Evolutionary conservation across 2,888 invertebrate genomes (phyloP), one percentile per base, ranked within the genome.

Genomic region (Cryptocheilus praepositus): DNA sequence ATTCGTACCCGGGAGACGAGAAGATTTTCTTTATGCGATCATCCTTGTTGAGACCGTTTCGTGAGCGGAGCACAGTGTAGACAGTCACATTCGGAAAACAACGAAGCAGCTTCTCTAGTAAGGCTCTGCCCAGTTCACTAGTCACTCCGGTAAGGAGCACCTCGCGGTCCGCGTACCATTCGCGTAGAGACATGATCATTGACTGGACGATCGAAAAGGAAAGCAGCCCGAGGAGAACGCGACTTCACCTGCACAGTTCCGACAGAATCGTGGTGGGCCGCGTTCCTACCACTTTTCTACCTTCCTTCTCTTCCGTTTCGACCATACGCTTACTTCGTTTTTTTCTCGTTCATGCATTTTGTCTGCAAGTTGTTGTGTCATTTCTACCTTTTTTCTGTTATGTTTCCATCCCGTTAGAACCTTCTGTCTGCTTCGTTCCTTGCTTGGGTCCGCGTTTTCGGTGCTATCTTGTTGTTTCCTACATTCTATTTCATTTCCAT

Each of bases 31-130:
- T 83, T 36, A 87, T 61, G 2, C 86, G 80, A 18, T 85, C 82
- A 4, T 78, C 77, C 46, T 76, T 79, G 58, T 0, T 70, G 36
- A 76, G 45, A 2, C 72, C 74, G 19, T 76, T 52, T 7, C 71
- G 66, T 8, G 81, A 74, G 61, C 86, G 73, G 4, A 86, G 54
- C 16, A 87, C 61, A 3, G 64, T 59, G 54, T 83, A 71, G 15
- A 86, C 74, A 45, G 68, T 83, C 2, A 82, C 68, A 11, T 70
- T 46, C 0, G 84, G 83, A 44, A 83, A 81, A 7, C 71, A 69
- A n/a, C 86, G 76, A 0, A 87, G 71, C n/a, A 87, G 60, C 70
- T 86, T 87, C 63, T 87, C 86, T 18, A 87, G 73, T 18, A 86
- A 59, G 13, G 68, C 74, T 3, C 80, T 76, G 22, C 86, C 86